Conservation (phyloP, 2,888 invertebrate genomes). For the Pyrochroa serraticornis region DNA sequence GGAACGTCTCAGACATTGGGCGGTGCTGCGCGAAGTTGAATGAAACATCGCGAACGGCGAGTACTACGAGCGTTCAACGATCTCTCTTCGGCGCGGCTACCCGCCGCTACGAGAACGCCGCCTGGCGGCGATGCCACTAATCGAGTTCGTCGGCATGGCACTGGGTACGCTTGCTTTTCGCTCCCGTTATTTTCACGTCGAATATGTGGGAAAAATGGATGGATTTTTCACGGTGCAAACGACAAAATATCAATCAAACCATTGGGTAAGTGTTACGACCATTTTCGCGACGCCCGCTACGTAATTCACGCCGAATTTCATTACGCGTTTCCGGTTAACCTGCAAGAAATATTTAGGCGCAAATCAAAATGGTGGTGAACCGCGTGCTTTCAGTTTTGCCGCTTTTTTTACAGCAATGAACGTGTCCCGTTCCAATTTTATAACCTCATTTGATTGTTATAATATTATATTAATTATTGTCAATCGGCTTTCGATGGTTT, state of each 20-base stretch:
- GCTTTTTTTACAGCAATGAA: slow-evolving; percentile 39
- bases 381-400: slow-evolving; percentile 54
- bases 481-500: neutral
- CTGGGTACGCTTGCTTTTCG: slow-evolving; percentile 34
- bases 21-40: slow-evolving; percentile 56
- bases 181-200: slow-evolving; percentile 40
- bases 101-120: slow-evolving; percentile 46
- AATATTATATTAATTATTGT: neutral
- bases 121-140: slow-evolving; percentile 48
- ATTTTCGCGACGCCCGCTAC: slow-evolving; percentile 29
- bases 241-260: neutral
- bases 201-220: slow-evolving; percentile 38
- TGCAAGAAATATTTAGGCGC: slow-evolving; percentile 54
- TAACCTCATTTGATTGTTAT: slow-evolving; percentile 9
- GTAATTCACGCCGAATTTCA: slow-evolving; percentile 30
- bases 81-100: slow-evolving; percentile 44
- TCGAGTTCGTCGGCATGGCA: slow-evolving; percentile 48
- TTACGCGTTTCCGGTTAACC: slow-evolving; percentile 57
- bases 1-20: slow-evolving; percentile 52
- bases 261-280: slow-evolving; percentile 34
- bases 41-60: slow-evolving; percentile 50
- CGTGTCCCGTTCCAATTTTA: neutral
- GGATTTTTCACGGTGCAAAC: slow-evolving; percentile 34
- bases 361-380: slow-evolving; percentile 58
- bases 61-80: slow-evolving; percentile 58